A percentile compares a stretch with the other conserved stretches of the same genome.
Evolutionary conservation across 1,140 invertebrate species (phyloP).

Genomic region (Heliconius hermathena): DNA sequence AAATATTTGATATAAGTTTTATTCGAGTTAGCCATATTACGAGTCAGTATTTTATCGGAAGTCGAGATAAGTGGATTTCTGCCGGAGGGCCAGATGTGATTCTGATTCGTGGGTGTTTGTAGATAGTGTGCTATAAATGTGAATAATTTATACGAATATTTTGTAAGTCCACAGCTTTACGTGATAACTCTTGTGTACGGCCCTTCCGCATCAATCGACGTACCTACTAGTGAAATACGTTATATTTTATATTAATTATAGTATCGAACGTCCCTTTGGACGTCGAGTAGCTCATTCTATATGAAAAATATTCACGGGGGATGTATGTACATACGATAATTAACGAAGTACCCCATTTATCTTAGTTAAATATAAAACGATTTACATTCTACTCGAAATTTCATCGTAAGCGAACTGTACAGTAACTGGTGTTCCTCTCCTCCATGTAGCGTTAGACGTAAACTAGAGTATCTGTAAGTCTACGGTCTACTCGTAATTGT

Average conservation of each 20-base stretch:
- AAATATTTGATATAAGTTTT: slow-evolving; percentile 81
- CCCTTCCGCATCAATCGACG: slow-evolving; percentile 68
- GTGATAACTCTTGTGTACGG: slow-evolving; percentile 72
- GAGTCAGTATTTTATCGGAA: slow-evolving; percentile 81
- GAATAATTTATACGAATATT: slow-evolving; percentile 81
- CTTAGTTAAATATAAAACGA: slow-evolving; percentile 66
- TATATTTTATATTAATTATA: slow-evolving; percentile 78
- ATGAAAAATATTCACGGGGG: slow-evolving; percentile 58
- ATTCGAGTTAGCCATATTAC: slow-evolving; percentile 78
- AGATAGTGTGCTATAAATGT: slow-evolving; percentile 81
- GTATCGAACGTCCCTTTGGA: slow-evolving; percentile 63
- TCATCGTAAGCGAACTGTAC: slow-evolving; percentile 71
- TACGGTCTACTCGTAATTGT: slow-evolving; percentile 62
- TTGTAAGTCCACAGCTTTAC: slow-evolving; percentile 80
- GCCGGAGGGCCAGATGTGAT: slow-evolving; percentile 69
- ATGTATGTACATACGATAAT: slow-evolving; percentile 77
- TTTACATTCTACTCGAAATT: slow-evolving; percentile 60
- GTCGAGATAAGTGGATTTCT: slow-evolving; percentile 69
- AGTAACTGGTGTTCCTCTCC: slow-evolving; percentile 79
- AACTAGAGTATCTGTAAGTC: slow-evolving; percentile 59
- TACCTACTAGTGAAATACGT: slow-evolving; percentile 71
- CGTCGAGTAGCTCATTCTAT: slow-evolving; percentile 72
- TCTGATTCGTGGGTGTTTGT: slow-evolving; percentile 73
- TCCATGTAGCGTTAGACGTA: slow-evolving; percentile 72
- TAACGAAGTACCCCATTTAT: slow-evolving; percentile 54